These are phyloP conservation scores for Scelioninae gen. 1 DNA, from an alignment of 2,888 invertebrate genomes.

Conservation along the genomic window DNA sequence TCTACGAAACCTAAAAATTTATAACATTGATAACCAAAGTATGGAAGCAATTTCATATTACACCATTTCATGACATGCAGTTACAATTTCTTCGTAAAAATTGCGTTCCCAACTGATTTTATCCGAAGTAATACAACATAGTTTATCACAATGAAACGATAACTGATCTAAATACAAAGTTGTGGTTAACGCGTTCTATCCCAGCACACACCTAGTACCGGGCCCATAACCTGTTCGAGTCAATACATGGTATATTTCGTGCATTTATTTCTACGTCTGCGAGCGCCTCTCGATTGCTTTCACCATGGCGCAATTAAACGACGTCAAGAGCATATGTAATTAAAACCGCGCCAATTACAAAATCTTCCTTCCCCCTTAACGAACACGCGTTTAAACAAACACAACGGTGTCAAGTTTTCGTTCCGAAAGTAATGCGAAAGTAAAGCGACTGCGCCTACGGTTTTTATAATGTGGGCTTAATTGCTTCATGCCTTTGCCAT, in stretches of 20 bases:
- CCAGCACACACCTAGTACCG: constrained; percentile 6
- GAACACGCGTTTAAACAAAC: constrained; percentile 54
- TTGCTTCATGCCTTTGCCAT: constrained; percentile 34
- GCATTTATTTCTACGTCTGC: constrained; percentile 59
- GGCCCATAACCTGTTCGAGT: constrained; percentile 18
- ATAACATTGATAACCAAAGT: no score
- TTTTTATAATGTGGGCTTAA: constrained; percentile 42
- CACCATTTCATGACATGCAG: no score
- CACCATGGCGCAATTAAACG: constrained; percentile 68
- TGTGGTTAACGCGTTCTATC: constrained; percentile 32
- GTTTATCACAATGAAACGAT: no score
- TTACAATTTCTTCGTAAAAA: no score
- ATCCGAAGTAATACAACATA: no score
- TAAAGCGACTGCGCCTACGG: constrained; percentile 20
- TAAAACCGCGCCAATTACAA: constrained; percentile 70
- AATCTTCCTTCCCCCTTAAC: constrained; percentile 59
- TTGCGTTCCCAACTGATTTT: no score
- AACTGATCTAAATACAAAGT: no score
- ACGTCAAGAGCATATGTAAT: constrained; percentile 66
- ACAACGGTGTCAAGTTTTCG: constrained; percentile 61
- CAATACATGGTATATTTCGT: constrained; percentile 50
- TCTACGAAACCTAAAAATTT: no score
- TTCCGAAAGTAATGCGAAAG: constrained; percentile 64
- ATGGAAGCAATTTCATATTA: no score
- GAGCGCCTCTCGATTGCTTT: constrained; percentile 63